Evolutionary conservation across 2,797 vertebrate species (phyloP), one percentile per base, ranked within the genome.

Genomic region (Champsocephalus esox): DNA sequence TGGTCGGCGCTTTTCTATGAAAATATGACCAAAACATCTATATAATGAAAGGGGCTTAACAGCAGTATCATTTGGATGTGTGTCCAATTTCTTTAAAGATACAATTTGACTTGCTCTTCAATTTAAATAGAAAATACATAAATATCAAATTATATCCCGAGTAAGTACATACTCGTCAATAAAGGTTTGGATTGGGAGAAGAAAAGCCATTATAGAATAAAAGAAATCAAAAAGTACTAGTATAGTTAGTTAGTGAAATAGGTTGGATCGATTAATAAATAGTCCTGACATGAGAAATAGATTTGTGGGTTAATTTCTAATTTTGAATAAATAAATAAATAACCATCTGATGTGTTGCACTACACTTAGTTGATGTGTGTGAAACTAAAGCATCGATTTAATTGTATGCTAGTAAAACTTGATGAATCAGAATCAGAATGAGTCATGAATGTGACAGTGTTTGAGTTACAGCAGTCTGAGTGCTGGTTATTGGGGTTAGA

Each of bases 391-490:
- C 21, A 50, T 43, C 12, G 14, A 50, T 65, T 34, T 17, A 21
- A 59, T 48, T 62, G 16, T 45, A 2, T 12, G 21, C 51, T 50
- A 34, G 58, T 4, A 21, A 16, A 57, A 24, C 51, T 17, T 46
- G n/a, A 48, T 61, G 8, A 62, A 34, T 46, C 13, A 41, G 12
- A 41, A n/a, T n/a, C n/a, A n/a, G n/a, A n/a, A n/a, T n/a, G n/a
- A n/a, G n/a, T n/a, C 1, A 12, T 52, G 17, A n/a, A 8, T 14
- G 13, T 72, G 3, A 64, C 46, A 45, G 59, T 50, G 21, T 79
- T 12, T 66, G 17, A 54, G 38, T 49, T 68, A 61, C 28, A 50
- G 28, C 57, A 62, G 34, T 56, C 52, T 17, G 10, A 45, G 12
- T 12, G 28, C 43, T 75, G 41, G 11, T 58, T 14, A 54, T 38